Base-by-base conservation (phyloP, 2,797 vertebrate genomes). In the Sebastiscus albofasciatus region DNA sequence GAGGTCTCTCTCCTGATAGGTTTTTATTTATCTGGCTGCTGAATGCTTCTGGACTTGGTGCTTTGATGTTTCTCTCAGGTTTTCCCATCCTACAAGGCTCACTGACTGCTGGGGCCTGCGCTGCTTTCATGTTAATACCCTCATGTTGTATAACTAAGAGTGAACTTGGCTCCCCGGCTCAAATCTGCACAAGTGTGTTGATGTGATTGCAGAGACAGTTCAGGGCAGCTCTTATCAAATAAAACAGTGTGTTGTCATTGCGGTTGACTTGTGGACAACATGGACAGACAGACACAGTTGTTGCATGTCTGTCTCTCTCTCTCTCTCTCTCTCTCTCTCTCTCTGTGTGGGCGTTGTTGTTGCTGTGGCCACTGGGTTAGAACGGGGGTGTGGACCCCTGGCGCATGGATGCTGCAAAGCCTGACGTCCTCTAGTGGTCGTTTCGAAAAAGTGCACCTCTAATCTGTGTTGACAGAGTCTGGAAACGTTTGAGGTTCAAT, bases 351-450 rank as follows among this genome's bases (percentile, higher is more conserved):
- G 77, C 42, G 16, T 46, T 34, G 88, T 83, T 88, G 88, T 77
- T 85, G 64, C 77, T 89, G 71, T 85, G 82, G 85, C 84, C 78
- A 66, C 79, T 89, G 79, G 75, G 60, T 80, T 81, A 71, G 46
- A 86, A 81, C 78, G 86, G 88, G 83, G 87, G 90, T 75, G 90
- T 92, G 88, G 84, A 89, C 83, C 33, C 77, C 81, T 88, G 85
- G 79, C 8, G n/a, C 75, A 83, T 52, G 72, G 42, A 85, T 91
- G 82, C 83, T 77, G 82, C 78, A 90, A 88, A 83, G 80, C 82
- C 74, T 68, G 76, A 79, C 18, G 55, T 70, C 93, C 80, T 91
- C 94, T 92, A 83, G 93, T 94, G 95, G 91, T 31, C 0, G 55
- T 27, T 87, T 86, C 49, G 26, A 26, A 24, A 13, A 77, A 56